phyloP scores from a whole-genome alignment of 2,888 invertebrate species.

The Magallana nippona region DNA sequence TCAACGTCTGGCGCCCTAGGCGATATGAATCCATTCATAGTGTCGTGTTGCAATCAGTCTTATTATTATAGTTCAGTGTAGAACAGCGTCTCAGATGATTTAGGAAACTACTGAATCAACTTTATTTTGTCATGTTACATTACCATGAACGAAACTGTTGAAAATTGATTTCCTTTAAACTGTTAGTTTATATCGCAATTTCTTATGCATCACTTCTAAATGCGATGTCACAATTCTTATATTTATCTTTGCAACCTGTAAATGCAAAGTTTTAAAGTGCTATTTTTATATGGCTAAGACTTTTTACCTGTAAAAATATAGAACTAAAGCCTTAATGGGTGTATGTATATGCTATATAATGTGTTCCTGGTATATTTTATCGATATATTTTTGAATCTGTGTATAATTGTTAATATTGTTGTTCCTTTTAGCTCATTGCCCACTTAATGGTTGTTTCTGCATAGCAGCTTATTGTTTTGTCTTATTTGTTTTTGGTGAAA shows the following conservation, averaged over 20 bases:
- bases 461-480: constrained; percentile 22
- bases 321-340: too few relatives aligned
- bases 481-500: constrained; percentile 21
- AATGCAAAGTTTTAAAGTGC: background rate
- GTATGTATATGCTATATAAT: background rate
- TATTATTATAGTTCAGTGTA: background rate
- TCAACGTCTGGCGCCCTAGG: constrained; percentile 11
- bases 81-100: background rate
- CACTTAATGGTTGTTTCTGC: background rate
- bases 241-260: too few relatives aligned
- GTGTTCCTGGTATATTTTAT: constrained; percentile 13
- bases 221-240: too few relatives aligned
- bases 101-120: too few relatives aligned
- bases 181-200: too few relatives aligned
- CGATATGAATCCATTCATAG: constrained; percentile 24
- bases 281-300: background rate
- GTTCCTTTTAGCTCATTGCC: background rate
- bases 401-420: background rate
- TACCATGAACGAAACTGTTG: too few relatives aligned
- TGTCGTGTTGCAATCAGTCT: background rate
- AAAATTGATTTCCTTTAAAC: too few relatives aligned
- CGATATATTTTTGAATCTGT: constrained; percentile 17
- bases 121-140: too few relatives aligned
- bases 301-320: too few relatives aligned
- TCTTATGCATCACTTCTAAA: too few relatives aligned